Percentiles rank a stretch among this genome's conserved stretches.
phyloP scores from a whole-genome alignment of 2,797 vertebrate species.

The Knipowitschia caucasica region DNA sequence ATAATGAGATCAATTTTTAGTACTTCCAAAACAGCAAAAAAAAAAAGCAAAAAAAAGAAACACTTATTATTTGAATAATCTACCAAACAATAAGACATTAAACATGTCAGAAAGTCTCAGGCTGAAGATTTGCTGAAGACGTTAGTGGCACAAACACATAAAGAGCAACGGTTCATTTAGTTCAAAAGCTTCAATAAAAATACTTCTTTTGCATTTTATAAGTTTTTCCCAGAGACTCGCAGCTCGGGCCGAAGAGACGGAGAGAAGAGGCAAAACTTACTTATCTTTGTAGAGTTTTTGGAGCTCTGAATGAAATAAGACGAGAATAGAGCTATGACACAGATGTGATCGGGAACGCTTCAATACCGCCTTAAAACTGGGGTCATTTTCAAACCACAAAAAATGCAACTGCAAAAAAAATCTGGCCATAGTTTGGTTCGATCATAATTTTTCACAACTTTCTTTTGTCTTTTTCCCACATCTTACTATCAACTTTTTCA shows the following conservation, averaged over 20 bases:
- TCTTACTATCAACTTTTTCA: no score
- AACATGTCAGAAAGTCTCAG: not conserved
- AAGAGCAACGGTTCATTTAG: slow-evolving; percentile 30
- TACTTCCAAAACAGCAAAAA: no score
- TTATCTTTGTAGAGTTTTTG: not conserved
- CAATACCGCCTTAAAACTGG: no score
- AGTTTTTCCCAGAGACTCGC: slow-evolving; percentile 48
- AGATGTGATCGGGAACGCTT: no score
- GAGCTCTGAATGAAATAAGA: not conserved
- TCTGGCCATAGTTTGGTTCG: no score
- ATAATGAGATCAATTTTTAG: no score
- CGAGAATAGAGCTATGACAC: not conserved
- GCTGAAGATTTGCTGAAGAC: slow-evolving; percentile 5
- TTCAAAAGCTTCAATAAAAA: slow-evolving; percentile 32
- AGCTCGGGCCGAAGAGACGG: slow-evolving; percentile 15
- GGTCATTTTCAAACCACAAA: no score
- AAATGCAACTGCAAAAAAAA: no score
- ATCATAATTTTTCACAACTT: no score
- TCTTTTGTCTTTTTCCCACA: no score
- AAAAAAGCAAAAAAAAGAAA: no score
- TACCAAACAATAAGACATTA: slow-evolving; percentile 8
- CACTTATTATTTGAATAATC: slow-evolving; percentile 17
- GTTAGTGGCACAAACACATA: slow-evolving; percentile 19
- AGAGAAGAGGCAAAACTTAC: slow-evolving; percentile 1
- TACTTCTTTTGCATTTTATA: slow-evolving; percentile 36